Evolutionary conservation across 2,888 invertebrate genomes (phyloP), one percentile per base, ranked within the genome.

Genomic region (Macropis europaea): DNA sequence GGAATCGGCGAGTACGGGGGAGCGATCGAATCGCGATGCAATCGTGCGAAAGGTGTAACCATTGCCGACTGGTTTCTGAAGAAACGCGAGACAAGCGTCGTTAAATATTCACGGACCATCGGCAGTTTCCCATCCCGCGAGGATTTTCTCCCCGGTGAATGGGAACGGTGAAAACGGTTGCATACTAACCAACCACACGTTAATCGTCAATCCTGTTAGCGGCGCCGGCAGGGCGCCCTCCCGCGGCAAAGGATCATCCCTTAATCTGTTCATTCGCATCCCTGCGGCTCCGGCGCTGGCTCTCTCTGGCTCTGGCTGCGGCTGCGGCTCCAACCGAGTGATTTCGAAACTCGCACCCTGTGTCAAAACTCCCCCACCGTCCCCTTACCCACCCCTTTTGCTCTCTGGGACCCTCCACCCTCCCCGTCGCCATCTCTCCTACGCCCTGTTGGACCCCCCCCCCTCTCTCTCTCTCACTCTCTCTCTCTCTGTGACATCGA

Each of bases 201-300:
- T 80, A 81, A 80, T 79, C 80, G 80, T 73, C 76, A 80, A 80
- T 80, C 80, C 80, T 81, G 80, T 80, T 88, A 89, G 87, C 85
- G 76, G 77, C 82, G 85, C 84, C 86, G 86, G 83, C 86, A 82
- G 87, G 84, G 84, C 85, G 81, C 86, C 66, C 75, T 72, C 82
- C 80, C 83, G 81, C 84, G 80, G 83, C 81, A 83, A 84, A 87
- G 87, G 89, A 88, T 89, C 89, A 89, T 89, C 89, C 89, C 86
- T 89, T 89, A 89, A 89, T 89, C 89, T 88, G 86, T 88, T 89
- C 89, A 89, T 89, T 88, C 89, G 87, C 89, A 82, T 88, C 88
- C 86, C 85, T 82, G 86, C 83, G 79, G 84, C 84, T 84, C 83
- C n/a, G n/a, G n/a, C n/a, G n/a, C 77, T 81, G 69, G 77, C 36